Conservation (phyloP, 1,140 invertebrate genomes). For the Drosophila arizonae region DNA sequence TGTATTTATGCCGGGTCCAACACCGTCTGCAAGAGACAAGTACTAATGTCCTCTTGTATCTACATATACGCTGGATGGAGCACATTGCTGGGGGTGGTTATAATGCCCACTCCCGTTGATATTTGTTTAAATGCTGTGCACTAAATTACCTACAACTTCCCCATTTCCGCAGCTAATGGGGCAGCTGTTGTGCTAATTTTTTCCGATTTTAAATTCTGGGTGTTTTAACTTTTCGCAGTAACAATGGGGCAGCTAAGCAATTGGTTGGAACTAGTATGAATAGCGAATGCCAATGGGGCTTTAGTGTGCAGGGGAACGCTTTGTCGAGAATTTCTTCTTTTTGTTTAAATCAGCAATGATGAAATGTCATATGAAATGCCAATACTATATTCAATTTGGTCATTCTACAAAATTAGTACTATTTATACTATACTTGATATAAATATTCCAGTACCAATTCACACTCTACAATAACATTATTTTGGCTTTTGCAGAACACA, state of each 20-base stretch:
- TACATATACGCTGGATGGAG: conserved; percentile 29
- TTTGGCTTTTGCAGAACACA: conserved; percentile 86
- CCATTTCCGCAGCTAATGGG: conserved; percentile 54
- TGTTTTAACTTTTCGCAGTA: conserved; percentile 24
- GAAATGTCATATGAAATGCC: no score
- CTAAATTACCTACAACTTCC: conserved; percentile 65
- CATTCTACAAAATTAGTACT: no score
- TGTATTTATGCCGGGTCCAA: conserved; percentile 42
- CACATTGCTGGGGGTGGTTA: neutral
- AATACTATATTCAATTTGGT: no score
- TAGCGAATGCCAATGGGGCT: neutral
- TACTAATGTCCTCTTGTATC: conserved; percentile 76
- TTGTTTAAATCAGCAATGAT: no score
- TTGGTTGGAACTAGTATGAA: neutral
- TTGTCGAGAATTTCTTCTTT: neutral
- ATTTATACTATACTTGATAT: no score
- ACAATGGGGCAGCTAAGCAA: conserved; percentile 11
- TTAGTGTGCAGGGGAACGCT: neutral
- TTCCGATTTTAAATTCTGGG: conserved; percentile 68
- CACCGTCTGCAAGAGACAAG: conserved; percentile 71
- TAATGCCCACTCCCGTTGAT: conserved; percentile 54
- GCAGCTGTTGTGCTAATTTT: conserved; percentile 76
- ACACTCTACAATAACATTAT: neutral
- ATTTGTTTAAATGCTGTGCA: conserved; percentile 76
- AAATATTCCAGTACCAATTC: no score